These are phyloP conservation scores for Simalia tracyae DNA, from an alignment of 2,797 vertebrate genomes.

Conservation along the genomic window DNA sequence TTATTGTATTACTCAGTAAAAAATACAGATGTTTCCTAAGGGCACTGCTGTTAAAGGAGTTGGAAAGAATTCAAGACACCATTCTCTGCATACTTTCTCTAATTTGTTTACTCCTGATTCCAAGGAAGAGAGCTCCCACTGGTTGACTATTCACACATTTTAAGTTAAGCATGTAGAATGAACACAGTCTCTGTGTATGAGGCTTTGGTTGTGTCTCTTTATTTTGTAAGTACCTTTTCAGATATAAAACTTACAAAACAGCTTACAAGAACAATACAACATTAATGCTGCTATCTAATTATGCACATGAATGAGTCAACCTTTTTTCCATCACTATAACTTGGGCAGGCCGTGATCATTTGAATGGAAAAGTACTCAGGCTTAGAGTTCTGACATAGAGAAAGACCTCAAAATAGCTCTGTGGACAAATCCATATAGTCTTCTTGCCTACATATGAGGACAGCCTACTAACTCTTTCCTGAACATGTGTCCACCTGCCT, in stretches of 20 bases:
- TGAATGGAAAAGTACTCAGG: background rate
- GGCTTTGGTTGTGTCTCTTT: background rate
- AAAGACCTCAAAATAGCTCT: background rate
- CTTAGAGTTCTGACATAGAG: background rate
- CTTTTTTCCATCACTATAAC: background rate
- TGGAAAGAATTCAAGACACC: background rate
- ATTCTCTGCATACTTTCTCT: background rate
- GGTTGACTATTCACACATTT: background rate
- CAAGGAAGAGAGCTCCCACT: background rate
- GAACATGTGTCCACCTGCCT: background rate
- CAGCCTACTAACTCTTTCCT: background rate
- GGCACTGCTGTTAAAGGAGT: background rate
- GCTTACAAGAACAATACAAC: background rate
- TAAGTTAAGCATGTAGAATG: background rate
- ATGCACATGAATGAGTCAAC: background rate
- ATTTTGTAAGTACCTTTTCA: background rate
- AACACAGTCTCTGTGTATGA: background rate
- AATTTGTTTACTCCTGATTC: background rate
- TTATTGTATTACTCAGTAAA: background rate
- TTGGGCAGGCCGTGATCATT: background rate
- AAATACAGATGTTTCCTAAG: background rate
- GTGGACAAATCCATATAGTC: too few relatives aligned
- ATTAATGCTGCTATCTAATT: too few relatives aligned
- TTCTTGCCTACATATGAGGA: background rate
- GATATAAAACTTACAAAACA: background rate